phyloP scores from a whole-genome alignment of 1,140 invertebrate genomes.

The Andrena cerasifolii region DNA sequence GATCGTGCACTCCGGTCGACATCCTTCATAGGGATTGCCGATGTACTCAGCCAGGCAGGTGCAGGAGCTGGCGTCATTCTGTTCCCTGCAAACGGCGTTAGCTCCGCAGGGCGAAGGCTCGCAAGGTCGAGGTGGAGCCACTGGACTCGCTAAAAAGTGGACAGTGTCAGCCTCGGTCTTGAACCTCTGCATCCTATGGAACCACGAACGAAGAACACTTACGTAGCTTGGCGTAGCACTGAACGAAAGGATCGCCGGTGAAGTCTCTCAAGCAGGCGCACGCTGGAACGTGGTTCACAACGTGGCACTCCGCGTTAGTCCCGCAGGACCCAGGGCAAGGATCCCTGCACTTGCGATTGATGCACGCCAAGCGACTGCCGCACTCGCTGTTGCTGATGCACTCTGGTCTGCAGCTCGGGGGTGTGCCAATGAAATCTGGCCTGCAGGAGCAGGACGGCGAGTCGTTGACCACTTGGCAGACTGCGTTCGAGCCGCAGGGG shows the following conservation, averaged over 20 bases:
- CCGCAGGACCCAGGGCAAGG: conserved; percentile 88
- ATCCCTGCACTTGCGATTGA: conserved; percentile 87
- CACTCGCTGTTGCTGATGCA: conserved; percentile 87
- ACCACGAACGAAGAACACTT: conserved; percentile 73
- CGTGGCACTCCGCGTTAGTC: conserved; percentile 86
- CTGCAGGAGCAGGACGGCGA: conserved; percentile 87
- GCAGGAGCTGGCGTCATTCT: conserved; percentile 86
- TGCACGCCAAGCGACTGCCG: conserved; percentile 85
- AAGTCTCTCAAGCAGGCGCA: conserved; percentile 86
- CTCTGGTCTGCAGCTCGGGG: conserved; percentile 86
- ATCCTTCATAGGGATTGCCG: conserved; percentile 89
- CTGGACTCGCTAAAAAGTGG: conserved; percentile 49
- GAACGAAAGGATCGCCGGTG: conserved; percentile 87
- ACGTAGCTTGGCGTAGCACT: conserved; percentile 85
- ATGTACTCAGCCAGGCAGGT: conserved; percentile 87
- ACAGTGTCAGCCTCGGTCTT: neutral
- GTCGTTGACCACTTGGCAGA: conserved; percentile 84
- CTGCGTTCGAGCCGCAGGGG: conserved; percentile 88
- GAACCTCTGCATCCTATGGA: neutral
- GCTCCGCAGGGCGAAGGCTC: conserved; percentile 88
- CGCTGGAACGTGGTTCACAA: conserved; percentile 88
- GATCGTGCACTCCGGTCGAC: conserved; percentile 88
- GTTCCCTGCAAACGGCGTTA: conserved; percentile 87
- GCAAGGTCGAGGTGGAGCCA: conserved; percentile 83
- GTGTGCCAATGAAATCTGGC: conserved; percentile 84